Evolutionary conservation across 2,797 vertebrate genomes (phyloP).

Genomic region (Luscinia luscinia): DNA sequence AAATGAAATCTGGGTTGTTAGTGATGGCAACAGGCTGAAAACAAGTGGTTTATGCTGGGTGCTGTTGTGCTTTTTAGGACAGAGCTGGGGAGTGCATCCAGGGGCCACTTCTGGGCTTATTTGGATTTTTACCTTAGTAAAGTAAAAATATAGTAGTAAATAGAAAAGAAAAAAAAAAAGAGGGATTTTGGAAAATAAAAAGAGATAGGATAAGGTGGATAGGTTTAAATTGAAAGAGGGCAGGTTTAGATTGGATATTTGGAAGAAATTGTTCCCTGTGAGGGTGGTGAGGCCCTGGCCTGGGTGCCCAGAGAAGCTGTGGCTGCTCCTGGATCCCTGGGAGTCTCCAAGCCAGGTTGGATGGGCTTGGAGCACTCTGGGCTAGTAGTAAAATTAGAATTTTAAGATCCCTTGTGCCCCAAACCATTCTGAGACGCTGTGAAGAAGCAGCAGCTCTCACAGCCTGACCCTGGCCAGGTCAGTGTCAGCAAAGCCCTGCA

Average conservation of each 20-base stretch:
- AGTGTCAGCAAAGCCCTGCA: neutral
- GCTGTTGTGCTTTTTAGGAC: fast-evolving
- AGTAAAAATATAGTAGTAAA: neutral
- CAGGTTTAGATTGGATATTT: neutral
- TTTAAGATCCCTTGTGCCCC: neutral
- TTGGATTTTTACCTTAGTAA: neutral
- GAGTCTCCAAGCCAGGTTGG: fast-evolving
- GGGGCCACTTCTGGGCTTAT: neutral
- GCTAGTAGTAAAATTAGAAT: neutral
- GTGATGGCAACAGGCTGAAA: fast-evolving
- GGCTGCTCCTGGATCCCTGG: neutral
- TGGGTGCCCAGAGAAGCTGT: neutral
- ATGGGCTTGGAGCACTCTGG: neutral
- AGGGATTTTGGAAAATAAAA: neutral
- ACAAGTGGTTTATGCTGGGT: neutral
- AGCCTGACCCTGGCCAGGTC: neutral
- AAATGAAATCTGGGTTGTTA: neutral
- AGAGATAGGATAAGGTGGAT: neutral
- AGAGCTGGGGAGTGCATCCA: neutral
- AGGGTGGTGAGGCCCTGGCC: fast-evolving
- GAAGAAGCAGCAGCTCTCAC: neutral
- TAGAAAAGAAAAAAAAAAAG: neutral
- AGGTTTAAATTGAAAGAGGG: neutral
- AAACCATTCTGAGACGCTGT: neutral
- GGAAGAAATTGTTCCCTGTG: neutral